phyloP scores from a whole-genome alignment of 2,797 vertebrate species.

The Lycodopsis pacificus region DNA sequence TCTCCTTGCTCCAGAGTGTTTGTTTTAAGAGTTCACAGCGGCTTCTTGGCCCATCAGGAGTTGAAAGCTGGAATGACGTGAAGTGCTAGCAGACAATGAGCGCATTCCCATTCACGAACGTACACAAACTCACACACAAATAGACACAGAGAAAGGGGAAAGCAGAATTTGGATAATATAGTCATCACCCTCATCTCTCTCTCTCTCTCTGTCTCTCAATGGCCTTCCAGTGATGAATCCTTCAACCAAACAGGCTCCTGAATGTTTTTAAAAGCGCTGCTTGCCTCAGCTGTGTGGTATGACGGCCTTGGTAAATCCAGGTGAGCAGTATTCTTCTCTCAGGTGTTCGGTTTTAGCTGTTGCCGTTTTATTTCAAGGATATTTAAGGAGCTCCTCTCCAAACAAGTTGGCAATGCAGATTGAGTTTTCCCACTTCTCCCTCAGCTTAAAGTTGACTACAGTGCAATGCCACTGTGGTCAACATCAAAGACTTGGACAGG shows the following conservation, averaged over 20 bases:
- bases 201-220: slow-evolving; percentile 5
- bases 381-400: slow-evolving; percentile 24
- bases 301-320: slow-evolving; percentile 46
- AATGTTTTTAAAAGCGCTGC: slow-evolving; percentile 54
- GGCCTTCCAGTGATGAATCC: slow-evolving; percentile 41
- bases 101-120: slow-evolving; percentile 58
- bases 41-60: slow-evolving; percentile 47
- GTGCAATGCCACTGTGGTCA: slow-evolving; percentile 65
- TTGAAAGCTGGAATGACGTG: slow-evolving; percentile 61
- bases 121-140: slow-evolving; percentile 6
- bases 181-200: slow-evolving; percentile 44
- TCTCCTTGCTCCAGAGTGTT: slow-evolving; percentile 57
- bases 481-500: slow-evolving; percentile 69
- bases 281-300: slow-evolving; percentile 59
- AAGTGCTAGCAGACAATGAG: slow-evolving; percentile 38
- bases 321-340: slow-evolving; percentile 44
- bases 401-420: slow-evolving; percentile 11
- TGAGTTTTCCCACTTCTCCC: slow-evolving; percentile 36
- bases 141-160: slow-evolving; percentile 25
- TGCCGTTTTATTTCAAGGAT: slow-evolving; percentile 24
- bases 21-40: slow-evolving; percentile 70
- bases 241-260: slow-evolving; percentile 49
- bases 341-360: slow-evolving; percentile 20
- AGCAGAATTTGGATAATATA: slow-evolving; percentile 35
- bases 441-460: slow-evolving; percentile 40